These are phyloP conservation scores for Gymnogyps californianus DNA, from an alignment of 2,113 vertebrate genomes.

Conservation along the genomic window DNA sequence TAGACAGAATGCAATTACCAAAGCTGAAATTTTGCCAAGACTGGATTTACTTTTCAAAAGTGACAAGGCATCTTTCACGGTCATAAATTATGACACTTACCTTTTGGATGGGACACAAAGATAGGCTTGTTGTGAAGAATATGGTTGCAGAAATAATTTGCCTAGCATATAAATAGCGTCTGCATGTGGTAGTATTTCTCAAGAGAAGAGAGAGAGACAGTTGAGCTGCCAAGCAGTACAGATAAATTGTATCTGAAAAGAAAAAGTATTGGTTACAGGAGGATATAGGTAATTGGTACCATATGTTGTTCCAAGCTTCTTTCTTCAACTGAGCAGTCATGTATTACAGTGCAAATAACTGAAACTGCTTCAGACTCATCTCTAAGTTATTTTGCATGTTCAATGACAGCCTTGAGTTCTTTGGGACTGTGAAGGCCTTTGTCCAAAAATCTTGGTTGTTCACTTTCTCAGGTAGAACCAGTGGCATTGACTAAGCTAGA, in stretches of 20 bases:
- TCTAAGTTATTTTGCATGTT: not conserved
- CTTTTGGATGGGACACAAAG: not conserved
- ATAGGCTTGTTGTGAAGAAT: not conserved
- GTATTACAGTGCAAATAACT: not conserved
- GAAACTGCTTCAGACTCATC: not conserved
- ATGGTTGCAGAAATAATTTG: not conserved
- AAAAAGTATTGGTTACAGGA: not conserved
- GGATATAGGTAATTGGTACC: not conserved
- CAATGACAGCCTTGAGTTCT: not conserved
- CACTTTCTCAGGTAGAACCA: not conserved
- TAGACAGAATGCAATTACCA: not conserved
- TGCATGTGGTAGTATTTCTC: not conserved
- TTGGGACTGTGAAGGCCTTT: not conserved
- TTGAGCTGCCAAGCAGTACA: constrained; percentile 12
- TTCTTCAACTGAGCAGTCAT: not conserved
- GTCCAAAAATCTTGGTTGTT: not conserved
- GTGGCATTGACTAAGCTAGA: not conserved
- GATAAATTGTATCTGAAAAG: not conserved
- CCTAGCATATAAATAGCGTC: not conserved
- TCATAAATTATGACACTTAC: not conserved
- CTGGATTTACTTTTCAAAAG: not conserved
- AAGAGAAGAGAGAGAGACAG: not conserved
- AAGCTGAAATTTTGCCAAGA: not conserved
- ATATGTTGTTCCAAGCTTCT: not conserved
- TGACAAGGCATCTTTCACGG: not conserved